These are phyloP conservation scores for Dasyurus viverrinus DNA, from an alignment of 2,113 vertebrate species.

Conservation along the genomic window DNA sequence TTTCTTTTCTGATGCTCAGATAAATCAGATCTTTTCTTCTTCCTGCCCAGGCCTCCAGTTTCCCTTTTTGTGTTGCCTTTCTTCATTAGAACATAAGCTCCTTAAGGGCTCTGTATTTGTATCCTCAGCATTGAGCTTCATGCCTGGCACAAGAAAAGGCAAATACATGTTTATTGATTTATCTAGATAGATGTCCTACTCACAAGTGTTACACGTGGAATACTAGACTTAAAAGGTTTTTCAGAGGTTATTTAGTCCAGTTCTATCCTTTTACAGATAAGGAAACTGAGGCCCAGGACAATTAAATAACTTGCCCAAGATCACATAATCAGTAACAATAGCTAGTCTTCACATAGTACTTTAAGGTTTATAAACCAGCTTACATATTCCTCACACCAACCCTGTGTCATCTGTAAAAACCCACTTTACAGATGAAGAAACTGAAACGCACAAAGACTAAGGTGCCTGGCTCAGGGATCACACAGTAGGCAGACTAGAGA, in stretches of 20 bases:
- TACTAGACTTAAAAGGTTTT: not conserved
- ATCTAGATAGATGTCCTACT: not conserved
- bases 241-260: not conserved
- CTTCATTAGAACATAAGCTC: too few species aligned
- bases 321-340: not conserved
- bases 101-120: too few species aligned
- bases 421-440: not conserved
- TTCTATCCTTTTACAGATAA: not conserved
- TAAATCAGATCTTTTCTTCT: too few species aligned
- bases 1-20: too few species aligned
- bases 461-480: not conserved
- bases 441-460: not conserved
- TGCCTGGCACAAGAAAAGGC: not conserved
- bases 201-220: not conserved
- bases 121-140: not conserved
- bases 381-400: not conserved
- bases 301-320: not conserved
- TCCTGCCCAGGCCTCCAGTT: too few species aligned
- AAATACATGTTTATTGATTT: not conserved
- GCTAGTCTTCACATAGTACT: not conserved
- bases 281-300: not conserved
- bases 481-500: too few species aligned
- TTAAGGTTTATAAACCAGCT: not conserved
- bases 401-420: too few species aligned
- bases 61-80: too few species aligned